phyloP scores from a whole-genome alignment of 2,113 vertebrate species.

The Chionis minor region DNA sequence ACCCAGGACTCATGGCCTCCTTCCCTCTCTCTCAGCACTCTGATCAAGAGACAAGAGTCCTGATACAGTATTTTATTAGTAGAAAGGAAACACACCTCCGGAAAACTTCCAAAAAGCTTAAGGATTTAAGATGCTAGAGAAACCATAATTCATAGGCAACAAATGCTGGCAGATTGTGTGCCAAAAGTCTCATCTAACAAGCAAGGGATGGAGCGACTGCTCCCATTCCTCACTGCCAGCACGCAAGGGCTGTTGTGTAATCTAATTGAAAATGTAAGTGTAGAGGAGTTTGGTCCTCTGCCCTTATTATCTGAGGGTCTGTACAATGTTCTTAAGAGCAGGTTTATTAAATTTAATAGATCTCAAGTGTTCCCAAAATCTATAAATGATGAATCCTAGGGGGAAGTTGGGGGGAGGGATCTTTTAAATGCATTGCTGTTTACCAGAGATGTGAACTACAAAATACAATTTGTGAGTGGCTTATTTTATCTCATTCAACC shows the following conservation, averaged over 20 bases:
- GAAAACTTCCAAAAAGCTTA: not conserved
- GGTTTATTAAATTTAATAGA: conserved; percentile 32
- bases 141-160: conserved; percentile 11
- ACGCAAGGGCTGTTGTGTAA: not conserved
- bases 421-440: not conserved
- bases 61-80: not conserved
- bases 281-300: not conserved
- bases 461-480: not conserved
- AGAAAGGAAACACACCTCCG: not conserved
- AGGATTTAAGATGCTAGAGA: conserved; percentile 15
- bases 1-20: not conserved
- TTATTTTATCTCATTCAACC: not conserved
- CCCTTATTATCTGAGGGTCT: not conserved
- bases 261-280: conserved; percentile 17
- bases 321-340: not conserved
- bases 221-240: not conserved
- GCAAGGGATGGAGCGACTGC: conserved; percentile 17
- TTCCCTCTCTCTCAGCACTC: not conserved
- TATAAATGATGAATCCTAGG: not conserved
- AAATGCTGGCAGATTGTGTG: conserved; percentile 7
- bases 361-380: not conserved
- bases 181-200: conserved; percentile 25
- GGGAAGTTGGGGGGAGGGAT: not conserved
- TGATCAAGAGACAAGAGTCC: not conserved
- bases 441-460: not conserved